phyloP scores from a whole-genome alignment of 2,113 vertebrate species.

The Astur gentilis region DNA sequence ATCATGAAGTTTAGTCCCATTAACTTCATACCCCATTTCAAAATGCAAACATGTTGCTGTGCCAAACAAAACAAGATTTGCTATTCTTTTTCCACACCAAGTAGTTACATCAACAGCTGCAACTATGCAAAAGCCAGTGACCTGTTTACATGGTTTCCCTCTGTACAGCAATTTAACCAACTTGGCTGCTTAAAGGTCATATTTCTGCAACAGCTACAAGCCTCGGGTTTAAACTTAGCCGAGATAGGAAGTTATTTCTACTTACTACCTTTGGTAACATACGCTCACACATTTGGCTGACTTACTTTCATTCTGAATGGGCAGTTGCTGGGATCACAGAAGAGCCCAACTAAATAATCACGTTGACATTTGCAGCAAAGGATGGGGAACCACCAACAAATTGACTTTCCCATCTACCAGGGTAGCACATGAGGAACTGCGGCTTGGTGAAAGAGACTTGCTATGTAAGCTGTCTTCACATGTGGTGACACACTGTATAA shows the following conservation, averaged over 20 bases:
- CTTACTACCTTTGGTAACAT: not conserved
- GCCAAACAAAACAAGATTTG: slow-evolving; percentile 35
- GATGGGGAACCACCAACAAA: not conserved
- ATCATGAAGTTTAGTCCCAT: not conserved
- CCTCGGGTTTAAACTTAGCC: not conserved
- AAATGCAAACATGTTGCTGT: not conserved
- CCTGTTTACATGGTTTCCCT: slow-evolving; percentile 34
- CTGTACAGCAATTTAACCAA: slow-evolving; percentile 23
- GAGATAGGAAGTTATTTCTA: not conserved
- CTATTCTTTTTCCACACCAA: slow-evolving; percentile 21
- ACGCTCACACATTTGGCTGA: not conserved
- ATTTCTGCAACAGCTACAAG: not conserved
- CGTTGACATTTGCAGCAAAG: not conserved
- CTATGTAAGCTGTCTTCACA: not conserved
- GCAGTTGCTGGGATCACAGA: not conserved
- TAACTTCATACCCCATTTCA: slow-evolving; percentile 24
- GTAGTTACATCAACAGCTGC: slow-evolving; percentile 14
- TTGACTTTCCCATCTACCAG: not conserved
- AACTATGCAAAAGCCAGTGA: slow-evolving; percentile 11
- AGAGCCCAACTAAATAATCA: not conserved
- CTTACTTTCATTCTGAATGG: slow-evolving; percentile 7
- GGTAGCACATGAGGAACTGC: not conserved
- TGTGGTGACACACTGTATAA: not conserved
- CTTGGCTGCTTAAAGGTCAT: slow-evolving; percentile 30
- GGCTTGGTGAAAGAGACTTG: not conserved